Base-by-base conservation (phyloP, 2,888 invertebrate species). In the Conops quadrifasciatus region DNA sequence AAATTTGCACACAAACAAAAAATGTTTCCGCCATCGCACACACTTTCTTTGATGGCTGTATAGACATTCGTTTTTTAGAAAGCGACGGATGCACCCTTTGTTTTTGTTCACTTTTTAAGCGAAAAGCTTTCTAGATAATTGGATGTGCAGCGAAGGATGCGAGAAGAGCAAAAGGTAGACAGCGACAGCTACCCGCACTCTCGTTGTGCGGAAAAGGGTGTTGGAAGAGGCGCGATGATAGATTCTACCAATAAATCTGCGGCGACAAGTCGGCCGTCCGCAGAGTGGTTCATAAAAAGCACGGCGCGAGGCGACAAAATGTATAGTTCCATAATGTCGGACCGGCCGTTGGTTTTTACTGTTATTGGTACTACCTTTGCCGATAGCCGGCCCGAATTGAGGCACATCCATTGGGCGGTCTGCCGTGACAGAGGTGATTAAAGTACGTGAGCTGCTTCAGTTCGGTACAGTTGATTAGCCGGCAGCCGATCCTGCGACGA, bases 401-500 rank as follows among this genome's bases (percentile, higher is more conserved):
- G 47, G 51, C 47, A 51, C 28, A 51, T 49, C 51, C 65, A 65
- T 19, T 28, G 49, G 47, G 51, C 28, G n/a, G 51, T 4, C 36
- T 15, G 24, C 65, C 28, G 11, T 49, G 65, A 26, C 49, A 15
- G 66, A 56, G 74, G 74, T 76, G 76, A 77, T 77, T 77, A 76
- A 77, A 77, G 74, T 76, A 77, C 77, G 77, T 77, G 77, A 75
- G 71, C 62, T 65, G 75, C 72, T 67, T 75, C 63, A 74, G 72
- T 67, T 75, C 59, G 73, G 71, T 2, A 66, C 66, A 53, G 30
- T 53, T 53, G 66, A 53, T 51, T 53, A 19, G 53, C 64, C 28
- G 53, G 19, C 28, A 11, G 49, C 9, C 9, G 36, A 36, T 9
- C 36, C 7, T 66, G 36, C 45, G 49, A 15, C n/a, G 28, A 36